These are phyloP conservation scores for Microplitis mediator DNA, from an alignment of 1,140 invertebrate genomes.

Conservation along the genomic window DNA sequence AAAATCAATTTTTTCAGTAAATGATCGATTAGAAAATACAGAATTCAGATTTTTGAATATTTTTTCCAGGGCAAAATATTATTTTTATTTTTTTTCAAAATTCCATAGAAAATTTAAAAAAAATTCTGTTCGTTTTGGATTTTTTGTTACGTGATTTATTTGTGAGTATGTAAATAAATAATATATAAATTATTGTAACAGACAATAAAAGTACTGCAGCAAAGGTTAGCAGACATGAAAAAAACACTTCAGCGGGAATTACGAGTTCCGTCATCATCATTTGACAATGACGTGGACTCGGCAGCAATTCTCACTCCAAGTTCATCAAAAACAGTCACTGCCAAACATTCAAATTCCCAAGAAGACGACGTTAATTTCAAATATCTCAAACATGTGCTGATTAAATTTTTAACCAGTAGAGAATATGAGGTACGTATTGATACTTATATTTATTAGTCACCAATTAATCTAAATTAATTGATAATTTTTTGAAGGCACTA, in stretches of 20 bases:
- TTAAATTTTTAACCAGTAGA: constrained; percentile 88
- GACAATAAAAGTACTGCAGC: constrained; percentile 87
- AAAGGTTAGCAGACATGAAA: constrained; percentile 85
- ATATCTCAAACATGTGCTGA: constrained; percentile 90
- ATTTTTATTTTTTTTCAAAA: too few relatives aligned
- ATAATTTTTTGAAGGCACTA: constrained; percentile 71
- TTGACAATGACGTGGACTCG: constrained; percentile 50
- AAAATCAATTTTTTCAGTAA: too few relatives aligned
- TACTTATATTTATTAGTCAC: too few relatives aligned
- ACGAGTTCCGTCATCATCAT: constrained; percentile 62
- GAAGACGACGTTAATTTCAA: constrained; percentile 82
- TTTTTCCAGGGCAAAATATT: too few relatives aligned
- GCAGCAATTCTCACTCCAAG: constrained; percentile 62
- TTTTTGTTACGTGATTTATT: too few relatives aligned
- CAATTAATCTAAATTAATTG: neutral
- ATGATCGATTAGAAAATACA: too few relatives aligned
- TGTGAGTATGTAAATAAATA: too few relatives aligned
- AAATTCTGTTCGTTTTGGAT: too few relatives aligned
- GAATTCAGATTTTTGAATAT: too few relatives aligned
- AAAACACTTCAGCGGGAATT: constrained; percentile 89
- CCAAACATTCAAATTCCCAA: constrained; percentile 44
- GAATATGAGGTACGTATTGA: constrained; percentile 72
- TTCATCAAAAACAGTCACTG: constrained; percentile 64
- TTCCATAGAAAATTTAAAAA: too few relatives aligned
- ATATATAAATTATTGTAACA: constrained; percentile 47